Conservation (phyloP, 2,113 vertebrate genomes). For the Stigmatopora nigra region DNA sequence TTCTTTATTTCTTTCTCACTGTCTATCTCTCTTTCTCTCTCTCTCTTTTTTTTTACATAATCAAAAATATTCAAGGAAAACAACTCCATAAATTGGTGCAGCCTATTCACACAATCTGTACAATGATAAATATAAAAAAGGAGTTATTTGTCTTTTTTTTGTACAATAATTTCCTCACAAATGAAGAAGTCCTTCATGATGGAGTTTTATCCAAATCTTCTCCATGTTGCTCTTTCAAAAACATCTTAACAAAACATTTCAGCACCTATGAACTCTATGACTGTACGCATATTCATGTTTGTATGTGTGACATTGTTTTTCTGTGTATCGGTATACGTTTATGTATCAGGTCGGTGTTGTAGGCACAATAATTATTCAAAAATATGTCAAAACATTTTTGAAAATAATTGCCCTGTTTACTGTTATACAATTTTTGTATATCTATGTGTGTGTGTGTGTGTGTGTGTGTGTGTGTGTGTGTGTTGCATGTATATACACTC, state of each 20-base stretch:
- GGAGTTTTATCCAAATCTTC: conserved; percentile 5
- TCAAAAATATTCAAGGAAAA: conserved; percentile 36
- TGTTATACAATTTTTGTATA: no score
- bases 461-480: no score
- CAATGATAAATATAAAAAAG: conserved; percentile 78
- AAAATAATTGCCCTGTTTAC: no score
- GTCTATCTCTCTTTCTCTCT: background rate
- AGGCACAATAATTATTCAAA: no score
- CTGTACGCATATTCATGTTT: no score
- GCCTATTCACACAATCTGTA: conserved; percentile 75
- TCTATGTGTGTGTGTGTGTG: no score
- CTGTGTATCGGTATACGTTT: no score
- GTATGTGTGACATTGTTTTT: no score
- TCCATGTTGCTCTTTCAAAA: background rate
- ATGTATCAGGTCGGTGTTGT: no score
- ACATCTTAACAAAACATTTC: conserved; percentile 5
- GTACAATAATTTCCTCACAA: conserved; percentile 71
- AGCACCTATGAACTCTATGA: background rate
- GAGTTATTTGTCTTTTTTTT: conserved; percentile 53
- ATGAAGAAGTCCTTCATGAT: conserved; percentile 30
- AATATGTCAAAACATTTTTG: no score
- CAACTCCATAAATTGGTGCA: conserved; percentile 56
- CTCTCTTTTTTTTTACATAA: background rate
- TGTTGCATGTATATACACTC: no score
- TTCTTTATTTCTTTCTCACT: background rate